Evolutionary conservation across 2,797 vertebrate genomes (phyloP).

Genomic region (Myotis daubentonii): DNA sequence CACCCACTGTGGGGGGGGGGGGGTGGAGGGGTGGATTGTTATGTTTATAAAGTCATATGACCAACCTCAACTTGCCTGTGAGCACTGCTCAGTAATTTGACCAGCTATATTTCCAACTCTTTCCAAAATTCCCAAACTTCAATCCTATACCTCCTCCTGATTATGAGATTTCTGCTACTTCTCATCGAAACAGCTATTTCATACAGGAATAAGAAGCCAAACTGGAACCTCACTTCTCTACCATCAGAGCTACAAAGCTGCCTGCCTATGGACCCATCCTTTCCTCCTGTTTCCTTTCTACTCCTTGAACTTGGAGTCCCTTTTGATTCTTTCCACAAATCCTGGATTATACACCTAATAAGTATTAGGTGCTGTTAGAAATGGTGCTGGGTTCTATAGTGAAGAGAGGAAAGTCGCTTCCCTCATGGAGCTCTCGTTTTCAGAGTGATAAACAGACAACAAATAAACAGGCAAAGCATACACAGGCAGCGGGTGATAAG

Average conservation of each 20-base stretch:
- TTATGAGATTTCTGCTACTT: neutral
- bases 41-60: neutral
- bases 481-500: neutral
- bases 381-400: neutral
- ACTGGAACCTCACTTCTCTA: neutral
- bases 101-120: neutral
- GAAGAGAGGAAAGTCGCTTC: neutral
- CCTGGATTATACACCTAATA: neutral
- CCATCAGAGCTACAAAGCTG: neutral
- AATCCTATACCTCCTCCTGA: neutral
- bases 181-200: neutral
- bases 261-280: neutral
- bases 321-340: neutral
- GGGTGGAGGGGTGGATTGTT: neutral
- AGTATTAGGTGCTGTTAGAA: neutral
- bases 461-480: neutral
- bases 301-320: neutral
- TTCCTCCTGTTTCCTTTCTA: neutral
- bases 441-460: neutral
- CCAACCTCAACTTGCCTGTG: neutral
- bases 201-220: neutral
- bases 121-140: neutral
- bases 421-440: neutral
- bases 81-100: neutral
- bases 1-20: neutral